These are phyloP conservation scores for Onychostruthus taczanowskii DNA, from an alignment of 2,113 vertebrate species.

Conservation along the genomic window DNA sequence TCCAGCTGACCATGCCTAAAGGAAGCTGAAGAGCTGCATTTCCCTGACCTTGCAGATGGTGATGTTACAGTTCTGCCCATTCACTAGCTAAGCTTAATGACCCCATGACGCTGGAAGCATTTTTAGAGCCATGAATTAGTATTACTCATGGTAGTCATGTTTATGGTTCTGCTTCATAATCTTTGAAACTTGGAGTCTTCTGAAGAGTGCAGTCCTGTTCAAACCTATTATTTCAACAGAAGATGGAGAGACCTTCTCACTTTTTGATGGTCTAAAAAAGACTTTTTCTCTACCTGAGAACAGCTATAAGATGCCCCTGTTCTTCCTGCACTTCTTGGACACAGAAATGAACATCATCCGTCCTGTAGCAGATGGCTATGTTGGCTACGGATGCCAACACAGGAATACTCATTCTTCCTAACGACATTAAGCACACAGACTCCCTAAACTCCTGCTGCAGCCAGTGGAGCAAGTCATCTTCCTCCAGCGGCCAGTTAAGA, in stretches of 20 bases:
- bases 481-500: constrained; percentile 9
- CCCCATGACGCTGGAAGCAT: background rate
- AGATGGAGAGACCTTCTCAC: background rate
- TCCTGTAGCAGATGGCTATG: background rate
- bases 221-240: background rate
- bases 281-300: background rate
- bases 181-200: background rate
- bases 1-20: background rate
- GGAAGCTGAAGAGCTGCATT: background rate
- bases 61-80: background rate
- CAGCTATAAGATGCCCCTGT: background rate
- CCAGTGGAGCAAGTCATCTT: background rate
- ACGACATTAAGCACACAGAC: background rate
- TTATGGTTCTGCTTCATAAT: background rate
- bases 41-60: background rate
- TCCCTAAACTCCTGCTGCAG: background rate
- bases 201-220: background rate
- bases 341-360: background rate
- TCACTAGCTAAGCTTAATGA: background rate
- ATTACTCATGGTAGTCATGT: background rate
- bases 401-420: background rate
- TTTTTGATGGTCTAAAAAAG: background rate
- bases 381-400: background rate
- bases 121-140: background rate
- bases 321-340: background rate